phyloP scores from a whole-genome alignment of 2,888 invertebrate genomes.

The Ctena decussata region DNA sequence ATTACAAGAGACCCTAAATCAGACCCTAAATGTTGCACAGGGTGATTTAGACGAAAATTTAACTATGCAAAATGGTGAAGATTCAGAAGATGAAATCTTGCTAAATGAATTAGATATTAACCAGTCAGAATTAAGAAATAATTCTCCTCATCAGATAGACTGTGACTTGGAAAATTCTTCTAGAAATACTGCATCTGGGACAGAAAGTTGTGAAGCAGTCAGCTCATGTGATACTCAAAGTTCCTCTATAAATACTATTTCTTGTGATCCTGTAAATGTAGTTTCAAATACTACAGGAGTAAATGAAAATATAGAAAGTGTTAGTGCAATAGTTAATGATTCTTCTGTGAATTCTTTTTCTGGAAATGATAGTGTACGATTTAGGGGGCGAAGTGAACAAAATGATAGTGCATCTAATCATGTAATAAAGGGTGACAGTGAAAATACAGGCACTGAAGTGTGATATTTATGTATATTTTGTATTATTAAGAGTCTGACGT shows the following conservation, averaged over 20 bases:
- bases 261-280: constrained; percentile 1
- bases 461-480: too few relatives aligned
- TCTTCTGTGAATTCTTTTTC: neutral
- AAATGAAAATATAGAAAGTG: neutral
- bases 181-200: neutral
- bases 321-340: neutral
- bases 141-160: neutral
- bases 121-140: neutral
- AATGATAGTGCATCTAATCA: neutral
- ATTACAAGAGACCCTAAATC: neutral
- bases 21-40: neutral
- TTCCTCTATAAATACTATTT: neutral
- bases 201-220: neutral
- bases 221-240: neutral
- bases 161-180: neutral
- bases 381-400: neutral
- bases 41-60: neutral
- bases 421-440: neutral
- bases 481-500: too few relatives aligned
- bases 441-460: neutral
- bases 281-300: neutral
- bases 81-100: neutral
- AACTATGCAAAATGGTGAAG: neutral
- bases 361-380: neutral
- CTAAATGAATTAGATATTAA: neutral